These are phyloP conservation scores for Tipula unca DNA, from an alignment of 2,888 invertebrate species.

Conservation along the genomic window DNA sequence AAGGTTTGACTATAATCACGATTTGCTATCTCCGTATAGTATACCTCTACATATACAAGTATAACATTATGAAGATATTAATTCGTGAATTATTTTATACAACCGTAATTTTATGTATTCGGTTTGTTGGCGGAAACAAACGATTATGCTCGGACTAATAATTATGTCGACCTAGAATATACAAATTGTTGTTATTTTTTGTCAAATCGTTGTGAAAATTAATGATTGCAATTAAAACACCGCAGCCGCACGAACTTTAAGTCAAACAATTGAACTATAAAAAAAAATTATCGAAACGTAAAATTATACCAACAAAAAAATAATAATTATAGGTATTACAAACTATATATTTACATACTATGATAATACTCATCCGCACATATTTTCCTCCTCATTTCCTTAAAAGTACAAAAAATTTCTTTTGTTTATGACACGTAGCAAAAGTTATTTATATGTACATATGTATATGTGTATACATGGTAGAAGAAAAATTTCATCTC, in stretches of 20 bases:
- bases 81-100: neutral
- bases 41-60: too few species aligned
- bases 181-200: too few species aligned
- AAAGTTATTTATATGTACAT: neutral
- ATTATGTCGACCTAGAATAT: neutral
- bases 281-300: too few species aligned
- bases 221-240: too few species aligned
- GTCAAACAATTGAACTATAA: too few species aligned
- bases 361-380: neutral
- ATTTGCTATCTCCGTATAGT: neutral
- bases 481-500: neutral
- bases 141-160: neutral
- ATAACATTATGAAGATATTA: neutral
- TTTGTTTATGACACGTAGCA: constrained; percentile 8
- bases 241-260: too few species aligned
- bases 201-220: too few species aligned
- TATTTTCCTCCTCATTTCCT: neutral
- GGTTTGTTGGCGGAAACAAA: neutral
- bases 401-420: neutral
- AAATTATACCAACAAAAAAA: neutral
- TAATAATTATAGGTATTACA: too few species aligned
- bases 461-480: neutral
- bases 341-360: neutral
- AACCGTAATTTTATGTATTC: neutral
- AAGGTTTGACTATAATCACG: neutral